These are phyloP conservation scores for Trididemnum clinides DNA, from an alignment of 23 tunicate genomes.

Conservation along the genomic window DNA sequence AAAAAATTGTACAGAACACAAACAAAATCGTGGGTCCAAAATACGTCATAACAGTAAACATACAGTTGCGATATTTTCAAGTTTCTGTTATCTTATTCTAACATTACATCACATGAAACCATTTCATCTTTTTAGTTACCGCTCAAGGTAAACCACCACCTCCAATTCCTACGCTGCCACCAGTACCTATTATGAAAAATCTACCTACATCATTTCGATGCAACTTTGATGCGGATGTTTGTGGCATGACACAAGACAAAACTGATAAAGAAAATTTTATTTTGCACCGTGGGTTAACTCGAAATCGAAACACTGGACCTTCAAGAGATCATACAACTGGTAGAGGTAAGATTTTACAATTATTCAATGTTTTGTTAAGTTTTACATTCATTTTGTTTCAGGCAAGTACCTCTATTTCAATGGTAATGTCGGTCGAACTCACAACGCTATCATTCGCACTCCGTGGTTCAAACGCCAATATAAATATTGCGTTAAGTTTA, in stretches of 20 bases:
- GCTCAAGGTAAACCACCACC: slow-evolving; percentile 32
- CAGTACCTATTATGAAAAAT: slow-evolving; percentile 52
- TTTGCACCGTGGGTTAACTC: slow-evolving; percentile 43
- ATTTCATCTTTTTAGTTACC: not conserved
- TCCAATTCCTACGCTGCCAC: slow-evolving; percentile 35
- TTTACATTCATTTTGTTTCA: not conserved
- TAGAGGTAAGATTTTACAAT: slow-evolving; percentile 52
- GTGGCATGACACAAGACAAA: slow-evolving; percentile 86
- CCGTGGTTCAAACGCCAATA: slow-evolving; percentile 69
- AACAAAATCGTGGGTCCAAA: no score
- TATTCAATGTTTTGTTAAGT: not conserved
- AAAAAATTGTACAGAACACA: no score
- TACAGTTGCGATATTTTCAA: no score
- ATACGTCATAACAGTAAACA: no score
- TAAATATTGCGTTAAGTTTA: slow-evolving; percentile 51
- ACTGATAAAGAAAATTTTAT: slow-evolving; percentile 70
- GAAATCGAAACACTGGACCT: slow-evolving; percentile 79
- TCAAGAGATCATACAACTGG: slow-evolving; percentile 70
- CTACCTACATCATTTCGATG: slow-evolving; percentile 46
- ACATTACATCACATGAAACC: not conserved
- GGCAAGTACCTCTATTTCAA: not conserved
- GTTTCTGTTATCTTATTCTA: no score
- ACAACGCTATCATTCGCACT: slow-evolving; percentile 79
- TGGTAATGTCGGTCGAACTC: slow-evolving; percentile 38
- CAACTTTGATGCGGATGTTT: slow-evolving; percentile 66